These are phyloP conservation scores for Caenorhabditis becei DNA, from an alignment of 2,888 invertebrate species.

Conservation along the genomic window DNA sequence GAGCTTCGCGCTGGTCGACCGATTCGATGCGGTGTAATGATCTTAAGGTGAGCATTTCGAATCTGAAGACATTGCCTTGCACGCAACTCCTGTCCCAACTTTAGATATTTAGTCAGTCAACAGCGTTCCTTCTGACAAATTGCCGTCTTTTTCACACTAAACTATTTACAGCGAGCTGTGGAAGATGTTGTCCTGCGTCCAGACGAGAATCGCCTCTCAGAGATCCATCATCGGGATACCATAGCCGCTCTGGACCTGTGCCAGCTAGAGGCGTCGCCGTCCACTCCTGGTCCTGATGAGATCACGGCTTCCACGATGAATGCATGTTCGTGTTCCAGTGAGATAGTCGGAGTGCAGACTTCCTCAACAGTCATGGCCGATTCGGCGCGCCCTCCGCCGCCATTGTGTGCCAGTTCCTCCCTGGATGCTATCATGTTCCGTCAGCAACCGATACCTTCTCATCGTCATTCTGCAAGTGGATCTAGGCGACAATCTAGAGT, in stretches of 20 bases:
- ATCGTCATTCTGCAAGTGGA: constrained; percentile 68
- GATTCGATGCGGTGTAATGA: constrained; percentile 61
- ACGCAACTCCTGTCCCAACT: no score
- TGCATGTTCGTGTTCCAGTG: constrained; percentile 65
- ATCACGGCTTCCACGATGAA: constrained; percentile 60
- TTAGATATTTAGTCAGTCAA: no score
- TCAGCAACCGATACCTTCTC: constrained; percentile 61
- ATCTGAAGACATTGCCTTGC: no score
- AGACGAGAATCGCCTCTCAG: constrained; percentile 68
- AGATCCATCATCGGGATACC: constrained; percentile 67
- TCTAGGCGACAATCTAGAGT: constrained; percentile 67
- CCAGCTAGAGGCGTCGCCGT: constrained; percentile 56
- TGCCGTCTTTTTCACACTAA: background rate
- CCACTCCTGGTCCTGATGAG: constrained; percentile 35
- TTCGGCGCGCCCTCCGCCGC: constrained; percentile 58
- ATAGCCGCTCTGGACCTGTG: constrained; percentile 75
- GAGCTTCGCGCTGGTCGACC: constrained; percentile 21
- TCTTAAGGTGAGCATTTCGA: constrained; percentile 39
- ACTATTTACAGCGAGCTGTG: constrained; percentile 66
- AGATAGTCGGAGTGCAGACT: constrained; percentile 55
- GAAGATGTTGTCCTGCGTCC: constrained; percentile 75
- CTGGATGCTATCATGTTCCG: constrained; percentile 69
- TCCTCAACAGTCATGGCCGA: constrained; percentile 44
- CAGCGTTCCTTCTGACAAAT: no score
- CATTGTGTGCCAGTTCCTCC: constrained; percentile 67